These are phyloP conservation scores for Pteropus alecto DNA, from an alignment of 2,113 vertebrate genomes.

Conservation along the genomic window DNA sequence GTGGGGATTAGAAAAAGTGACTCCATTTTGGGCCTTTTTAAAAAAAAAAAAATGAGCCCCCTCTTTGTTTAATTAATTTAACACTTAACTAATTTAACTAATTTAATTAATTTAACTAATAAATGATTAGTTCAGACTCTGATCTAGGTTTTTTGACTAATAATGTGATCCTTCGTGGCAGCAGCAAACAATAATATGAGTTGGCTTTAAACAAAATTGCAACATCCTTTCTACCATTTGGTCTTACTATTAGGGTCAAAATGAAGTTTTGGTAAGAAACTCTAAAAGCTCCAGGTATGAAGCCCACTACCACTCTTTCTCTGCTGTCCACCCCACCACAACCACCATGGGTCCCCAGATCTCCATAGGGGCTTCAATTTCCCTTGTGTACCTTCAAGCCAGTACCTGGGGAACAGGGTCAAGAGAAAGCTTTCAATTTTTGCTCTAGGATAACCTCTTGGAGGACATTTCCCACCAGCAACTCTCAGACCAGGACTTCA, in stretches of 20 bases:
- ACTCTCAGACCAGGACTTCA: neutral
- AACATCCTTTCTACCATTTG: neutral
- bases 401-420: neutral
- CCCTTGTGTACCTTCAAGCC: neutral
- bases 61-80: neutral
- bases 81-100: neutral
- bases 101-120: neutral
- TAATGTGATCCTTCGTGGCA: neutral
- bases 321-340: fast-evolving
- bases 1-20: neutral
- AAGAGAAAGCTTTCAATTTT: neutral
- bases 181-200: neutral
- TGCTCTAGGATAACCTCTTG: neutral
- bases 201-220: neutral
- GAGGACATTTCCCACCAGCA: neutral
- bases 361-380: neutral
- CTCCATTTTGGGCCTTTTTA: neutral
- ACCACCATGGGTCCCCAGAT: neutral
- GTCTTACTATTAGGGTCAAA: neutral
- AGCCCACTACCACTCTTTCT: neutral
- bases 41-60: neutral
- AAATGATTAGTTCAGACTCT: neutral
- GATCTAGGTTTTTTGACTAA: neutral
- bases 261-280: neutral
- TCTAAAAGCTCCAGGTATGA: neutral